phyloP scores from a whole-genome alignment of 2,797 vertebrate species.

The Nannoperca obscura region DNA sequence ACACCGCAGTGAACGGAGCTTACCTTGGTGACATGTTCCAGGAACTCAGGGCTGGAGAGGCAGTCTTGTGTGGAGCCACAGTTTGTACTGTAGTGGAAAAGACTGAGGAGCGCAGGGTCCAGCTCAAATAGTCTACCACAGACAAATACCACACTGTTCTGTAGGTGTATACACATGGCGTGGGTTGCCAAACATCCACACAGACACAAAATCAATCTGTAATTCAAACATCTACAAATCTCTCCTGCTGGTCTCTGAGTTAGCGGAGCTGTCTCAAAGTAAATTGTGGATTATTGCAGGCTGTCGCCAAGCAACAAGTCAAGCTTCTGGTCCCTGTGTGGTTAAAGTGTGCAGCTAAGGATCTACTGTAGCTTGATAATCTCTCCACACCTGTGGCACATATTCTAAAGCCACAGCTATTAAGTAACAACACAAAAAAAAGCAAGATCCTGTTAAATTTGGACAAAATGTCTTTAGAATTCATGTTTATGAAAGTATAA shows the following conservation, averaged over 20 bases:
- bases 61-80: conserved; percentile 91
- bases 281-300: conserved; percentile 81
- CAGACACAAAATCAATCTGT: conserved; percentile 45
- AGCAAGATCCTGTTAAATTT: background rate
- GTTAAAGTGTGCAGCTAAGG: conserved; percentile 71
- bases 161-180: conserved; percentile 40
- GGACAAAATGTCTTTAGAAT: background rate
- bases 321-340: conserved; percentile 77
- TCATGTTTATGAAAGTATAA: background rate
- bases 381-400: conserved; percentile 57
- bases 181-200: conserved; percentile 32
- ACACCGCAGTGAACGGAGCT: conserved; percentile 62
- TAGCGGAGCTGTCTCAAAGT: conserved; percentile 74
- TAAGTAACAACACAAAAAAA: conserved; percentile 31
- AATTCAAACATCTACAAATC: conserved; percentile 56
- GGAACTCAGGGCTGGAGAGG: conserved; percentile 92
- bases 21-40: conserved; percentile 96
- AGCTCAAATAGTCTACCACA: conserved; percentile 92
- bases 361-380: conserved; percentile 49
- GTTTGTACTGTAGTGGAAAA: conserved; percentile 93
- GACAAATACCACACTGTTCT: conserved; percentile 64
- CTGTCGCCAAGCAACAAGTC: conserved; percentile 89
- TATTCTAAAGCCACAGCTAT: conserved; percentile 40
- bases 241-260: conserved; percentile 59
- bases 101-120: conserved; percentile 91